phyloP scores from a whole-genome alignment of 2,113 vertebrate genomes.

The Emydura subglobosa region DNA sequence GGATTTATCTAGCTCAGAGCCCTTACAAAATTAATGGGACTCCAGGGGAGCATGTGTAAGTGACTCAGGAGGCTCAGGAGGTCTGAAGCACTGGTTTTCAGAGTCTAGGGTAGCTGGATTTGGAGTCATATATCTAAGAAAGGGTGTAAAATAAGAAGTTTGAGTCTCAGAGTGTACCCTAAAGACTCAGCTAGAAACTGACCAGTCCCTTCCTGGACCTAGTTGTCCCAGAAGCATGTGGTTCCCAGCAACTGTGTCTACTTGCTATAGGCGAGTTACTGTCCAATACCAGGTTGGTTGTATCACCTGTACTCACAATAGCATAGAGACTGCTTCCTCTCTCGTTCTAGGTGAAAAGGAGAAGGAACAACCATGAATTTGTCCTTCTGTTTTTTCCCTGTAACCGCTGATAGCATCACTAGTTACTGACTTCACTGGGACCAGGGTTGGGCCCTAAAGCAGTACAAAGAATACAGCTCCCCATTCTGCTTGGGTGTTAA shows the following conservation, averaged over 20 bases:
- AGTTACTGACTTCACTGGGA: background rate
- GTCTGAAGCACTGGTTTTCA: background rate
- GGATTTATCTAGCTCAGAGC: background rate
- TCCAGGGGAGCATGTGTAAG: background rate
- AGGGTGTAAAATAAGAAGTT: background rate
- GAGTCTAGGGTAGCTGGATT: background rate
- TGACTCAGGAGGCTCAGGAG: background rate
- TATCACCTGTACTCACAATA: background rate
- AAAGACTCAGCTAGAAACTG: background rate
- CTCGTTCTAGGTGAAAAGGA: background rate
- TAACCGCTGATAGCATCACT: accelerated
- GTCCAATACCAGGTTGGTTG: background rate
- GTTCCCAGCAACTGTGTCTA: background rate
- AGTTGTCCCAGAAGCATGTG: background rate
- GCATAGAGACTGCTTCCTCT: background rate
- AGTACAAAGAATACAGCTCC: background rate
- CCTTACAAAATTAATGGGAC: background rate
- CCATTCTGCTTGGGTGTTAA: background rate
- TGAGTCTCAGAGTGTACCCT: background rate
- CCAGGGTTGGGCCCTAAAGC: accelerated
- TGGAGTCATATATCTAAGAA: background rate
- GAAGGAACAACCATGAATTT: background rate
- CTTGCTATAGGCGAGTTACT: background rate
- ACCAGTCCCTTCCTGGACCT: background rate
- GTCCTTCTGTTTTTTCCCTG: background rate